These are phyloP conservation scores for Dromas ardeola DNA, from an alignment of 2,113 vertebrate genomes.

Conservation along the genomic window DNA sequence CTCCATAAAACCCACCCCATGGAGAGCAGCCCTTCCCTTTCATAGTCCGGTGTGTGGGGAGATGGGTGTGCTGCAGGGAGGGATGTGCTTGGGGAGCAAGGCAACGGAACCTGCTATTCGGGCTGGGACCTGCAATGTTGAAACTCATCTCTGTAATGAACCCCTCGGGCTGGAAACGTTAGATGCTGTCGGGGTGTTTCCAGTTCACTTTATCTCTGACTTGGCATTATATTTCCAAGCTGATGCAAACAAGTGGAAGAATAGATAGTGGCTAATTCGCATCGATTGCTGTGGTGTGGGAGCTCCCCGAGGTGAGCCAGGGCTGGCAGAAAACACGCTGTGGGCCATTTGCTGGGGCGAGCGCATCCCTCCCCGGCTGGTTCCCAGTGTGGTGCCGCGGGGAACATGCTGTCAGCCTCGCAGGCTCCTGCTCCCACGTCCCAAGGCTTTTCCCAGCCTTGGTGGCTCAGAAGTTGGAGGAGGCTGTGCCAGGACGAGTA, in stretches of 20 bases:
- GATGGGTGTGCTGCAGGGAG: not conserved
- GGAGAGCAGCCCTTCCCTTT: not conserved
- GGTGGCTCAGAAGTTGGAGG: not conserved
- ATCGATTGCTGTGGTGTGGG: not conserved
- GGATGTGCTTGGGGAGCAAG: not conserved
- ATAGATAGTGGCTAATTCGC: not conserved
- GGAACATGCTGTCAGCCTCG: not conserved
- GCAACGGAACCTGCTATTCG: not conserved
- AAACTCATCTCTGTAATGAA: not conserved
- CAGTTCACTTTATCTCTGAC: not conserved
- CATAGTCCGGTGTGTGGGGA: accelerated
- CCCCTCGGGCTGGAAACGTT: not conserved
- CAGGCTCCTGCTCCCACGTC: not conserved
- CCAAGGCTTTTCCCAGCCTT: not conserved
- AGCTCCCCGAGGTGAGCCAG: not conserved
- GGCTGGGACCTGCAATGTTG: not conserved
- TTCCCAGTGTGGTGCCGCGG: accelerated
- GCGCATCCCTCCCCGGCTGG: accelerated
- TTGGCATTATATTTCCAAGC: not conserved
- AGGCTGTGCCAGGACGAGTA: not conserved
- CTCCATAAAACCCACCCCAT: not conserved
- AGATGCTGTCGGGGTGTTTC: not conserved
- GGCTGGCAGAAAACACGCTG: not conserved
- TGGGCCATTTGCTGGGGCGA: not conserved
- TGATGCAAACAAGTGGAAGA: conserved; percentile 20